Evolutionary conservation across 2,888 invertebrate species (phyloP).

Genomic region (Lymantria monacha): DNA sequence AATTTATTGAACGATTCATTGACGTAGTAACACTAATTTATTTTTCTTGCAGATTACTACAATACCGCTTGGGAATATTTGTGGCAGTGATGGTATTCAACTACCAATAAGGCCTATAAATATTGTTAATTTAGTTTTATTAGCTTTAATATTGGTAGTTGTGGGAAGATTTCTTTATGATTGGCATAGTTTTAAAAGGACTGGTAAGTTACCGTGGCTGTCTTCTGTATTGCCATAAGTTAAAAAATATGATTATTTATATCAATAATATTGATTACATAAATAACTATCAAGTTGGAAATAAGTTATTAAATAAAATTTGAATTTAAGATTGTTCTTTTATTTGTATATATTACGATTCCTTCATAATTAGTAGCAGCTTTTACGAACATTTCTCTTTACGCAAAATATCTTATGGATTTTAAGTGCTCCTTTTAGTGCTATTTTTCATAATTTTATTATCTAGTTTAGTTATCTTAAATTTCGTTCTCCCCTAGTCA

Average conservation of each 20-base stretch:
- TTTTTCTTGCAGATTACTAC: constrained; percentile 84
- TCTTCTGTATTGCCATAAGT: constrained; percentile 87
- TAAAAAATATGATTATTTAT: background rate
- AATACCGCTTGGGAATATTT: constrained; percentile 86
- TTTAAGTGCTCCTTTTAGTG: too few species aligned
- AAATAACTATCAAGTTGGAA: too few species aligned
- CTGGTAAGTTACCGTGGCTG: constrained; percentile 92
- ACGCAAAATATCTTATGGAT: too few species aligned
- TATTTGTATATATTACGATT: background rate
- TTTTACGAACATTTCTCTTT: too few species aligned
- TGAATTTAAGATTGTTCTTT: background rate
- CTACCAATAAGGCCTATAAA: constrained; percentile 86
- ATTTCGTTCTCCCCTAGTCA: too few species aligned
- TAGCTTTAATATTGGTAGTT: constrained; percentile 86
- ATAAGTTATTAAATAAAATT: background rate
- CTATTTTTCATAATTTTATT: too few species aligned
- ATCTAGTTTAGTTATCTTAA: too few species aligned
- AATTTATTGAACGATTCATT: background rate
- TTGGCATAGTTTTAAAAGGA: constrained; percentile 90
- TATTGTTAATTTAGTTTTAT: constrained; percentile 86
- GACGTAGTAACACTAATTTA: background rate
- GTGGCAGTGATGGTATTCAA: constrained; percentile 68
- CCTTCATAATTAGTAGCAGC: too few species aligned
- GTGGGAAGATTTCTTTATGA: constrained; percentile 90
- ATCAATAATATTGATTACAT: background rate